Conservation (phyloP, 2,888 invertebrate species). For the Agelastica alni region DNA sequence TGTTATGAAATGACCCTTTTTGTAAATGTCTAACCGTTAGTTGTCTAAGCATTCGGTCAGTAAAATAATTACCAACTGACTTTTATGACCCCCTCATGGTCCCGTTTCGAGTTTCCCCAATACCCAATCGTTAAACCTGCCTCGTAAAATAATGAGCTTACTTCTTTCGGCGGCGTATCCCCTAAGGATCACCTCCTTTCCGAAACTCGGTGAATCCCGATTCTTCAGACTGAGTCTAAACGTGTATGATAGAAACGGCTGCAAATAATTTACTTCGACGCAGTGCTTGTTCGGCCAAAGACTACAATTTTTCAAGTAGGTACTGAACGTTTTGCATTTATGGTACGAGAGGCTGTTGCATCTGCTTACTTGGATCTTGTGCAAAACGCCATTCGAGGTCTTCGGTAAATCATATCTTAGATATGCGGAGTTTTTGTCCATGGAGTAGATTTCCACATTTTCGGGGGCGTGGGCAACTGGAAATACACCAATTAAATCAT, state of each 20-base stretch:
- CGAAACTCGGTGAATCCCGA: constrained; percentile 44
- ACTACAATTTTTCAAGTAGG: constrained; percentile 42
- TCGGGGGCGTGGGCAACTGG: constrained; percentile 45
- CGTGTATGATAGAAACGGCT: constrained; percentile 39
- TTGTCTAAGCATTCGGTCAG: too few species aligned
- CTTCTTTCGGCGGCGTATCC: constrained; percentile 43
- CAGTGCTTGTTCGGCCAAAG: constrained; percentile 49
- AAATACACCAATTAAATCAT: too few species aligned
- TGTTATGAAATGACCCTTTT: too few species aligned
- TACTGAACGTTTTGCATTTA: constrained; percentile 41
- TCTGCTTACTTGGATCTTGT: constrained; percentile 40
- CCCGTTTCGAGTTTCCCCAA: too few species aligned
- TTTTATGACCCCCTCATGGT: too few species aligned
- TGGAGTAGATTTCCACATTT: constrained; percentile 50
- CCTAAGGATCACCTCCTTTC: constrained; percentile 38
- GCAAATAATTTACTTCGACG: constrained; percentile 41
- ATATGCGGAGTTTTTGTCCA: constrained; percentile 42
- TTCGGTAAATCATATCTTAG: constrained; percentile 49
- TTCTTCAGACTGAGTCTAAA: constrained; percentile 48
- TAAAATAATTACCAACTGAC: too few species aligned
- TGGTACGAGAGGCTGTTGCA: constrained; percentile 43
- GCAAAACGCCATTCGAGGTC: constrained; percentile 41
- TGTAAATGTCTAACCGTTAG: too few species aligned
- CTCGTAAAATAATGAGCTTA: too few species aligned
- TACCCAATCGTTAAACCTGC: too few species aligned